Conservation (phyloP, 2,113 vertebrate species). For the Pyxicephalus adspersus region DNA sequence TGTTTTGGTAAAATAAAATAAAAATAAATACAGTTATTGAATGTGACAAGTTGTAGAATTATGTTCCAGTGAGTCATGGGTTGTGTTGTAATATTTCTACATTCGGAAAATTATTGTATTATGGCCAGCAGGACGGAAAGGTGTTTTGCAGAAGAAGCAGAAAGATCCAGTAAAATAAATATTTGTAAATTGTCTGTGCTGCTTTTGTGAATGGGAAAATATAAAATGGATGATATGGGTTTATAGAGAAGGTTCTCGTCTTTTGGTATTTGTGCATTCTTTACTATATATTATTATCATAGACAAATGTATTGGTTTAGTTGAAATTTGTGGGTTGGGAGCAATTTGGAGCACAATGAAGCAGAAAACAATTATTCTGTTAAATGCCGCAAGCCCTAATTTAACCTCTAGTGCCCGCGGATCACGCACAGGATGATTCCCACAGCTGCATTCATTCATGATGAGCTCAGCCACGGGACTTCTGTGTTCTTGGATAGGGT, state of each 20-base stretch:
- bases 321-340: no score
- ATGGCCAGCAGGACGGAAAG: slow-evolving; percentile 13
- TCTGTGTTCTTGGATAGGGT: no score
- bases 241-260: background rate
- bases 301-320: no score
- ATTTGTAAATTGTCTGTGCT: slow-evolving; percentile 8
- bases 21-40: slow-evolving; percentile 17
- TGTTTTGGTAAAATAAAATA: no score
- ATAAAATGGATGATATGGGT: background rate
- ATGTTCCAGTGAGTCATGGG: slow-evolving; percentile 28
- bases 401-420: no score
- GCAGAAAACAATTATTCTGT: no score
- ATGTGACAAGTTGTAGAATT: slow-evolving; percentile 42
- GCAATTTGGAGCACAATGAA: no score
- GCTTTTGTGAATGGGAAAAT: background rate
- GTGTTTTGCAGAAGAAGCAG: slow-evolving; percentile 42
- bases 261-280: background rate
- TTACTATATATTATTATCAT: no score
- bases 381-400: no score
- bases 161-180: slow-evolving; percentile 12
- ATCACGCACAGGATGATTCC: no score
- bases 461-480: no score
- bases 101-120: slow-evolving; percentile 27
- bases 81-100: slow-evolving; percentile 40
- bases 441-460: no score